Percentiles rank a stretch among this genome's conserved stretches.
Evolutionary conservation across 2,888 invertebrate species (phyloP).

Genomic region (Xestia c-nigrum): DNA sequence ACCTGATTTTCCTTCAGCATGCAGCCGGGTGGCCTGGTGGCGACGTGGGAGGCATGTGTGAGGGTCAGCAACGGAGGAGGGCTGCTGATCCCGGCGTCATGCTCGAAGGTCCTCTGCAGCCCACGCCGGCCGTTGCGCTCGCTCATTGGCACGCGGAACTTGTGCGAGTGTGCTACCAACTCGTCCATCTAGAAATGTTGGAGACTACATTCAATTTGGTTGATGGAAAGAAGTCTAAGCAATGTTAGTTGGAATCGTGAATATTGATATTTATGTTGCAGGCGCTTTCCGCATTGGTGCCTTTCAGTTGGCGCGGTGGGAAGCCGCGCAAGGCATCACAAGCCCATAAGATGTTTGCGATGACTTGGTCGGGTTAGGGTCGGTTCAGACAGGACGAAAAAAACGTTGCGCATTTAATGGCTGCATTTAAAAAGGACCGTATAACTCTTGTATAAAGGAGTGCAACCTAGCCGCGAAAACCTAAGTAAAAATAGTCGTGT

Average conservation of each 20-base stretch:
- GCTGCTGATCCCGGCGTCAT: slow-evolving; percentile 74
- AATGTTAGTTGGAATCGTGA: slow-evolving; percentile 1
- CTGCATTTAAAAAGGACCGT: neutral
- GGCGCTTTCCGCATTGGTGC: slow-evolving; percentile 5
- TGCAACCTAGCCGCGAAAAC: neutral
- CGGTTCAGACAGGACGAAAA: neutral
- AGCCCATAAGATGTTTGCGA: too few species aligned
- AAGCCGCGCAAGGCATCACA: too few species aligned
- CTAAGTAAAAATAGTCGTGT: neutral
- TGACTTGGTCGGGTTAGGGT: neutral
- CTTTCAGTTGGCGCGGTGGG: neutral
- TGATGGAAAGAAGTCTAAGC: neutral
- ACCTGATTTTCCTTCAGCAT: slow-evolving; percentile 79
- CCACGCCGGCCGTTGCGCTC: slow-evolving; percentile 82
- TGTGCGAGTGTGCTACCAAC: slow-evolving; percentile 85
- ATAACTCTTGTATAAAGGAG: neutral
- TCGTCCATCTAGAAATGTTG: slow-evolving; percentile 82
- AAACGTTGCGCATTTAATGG: neutral
- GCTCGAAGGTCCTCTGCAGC: slow-evolving; percentile 75
- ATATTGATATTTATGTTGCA: neutral
- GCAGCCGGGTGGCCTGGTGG: slow-evolving; percentile 85
- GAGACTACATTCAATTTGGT: neutral
- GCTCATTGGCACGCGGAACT: slow-evolving; percentile 83
- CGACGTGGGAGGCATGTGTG: slow-evolving; percentile 85
- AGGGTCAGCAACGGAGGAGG: slow-evolving; percentile 82